These are phyloP conservation scores for Podarcis muralis DNA, from an alignment of 2,113 vertebrate genomes.

Conservation along the genomic window DNA sequence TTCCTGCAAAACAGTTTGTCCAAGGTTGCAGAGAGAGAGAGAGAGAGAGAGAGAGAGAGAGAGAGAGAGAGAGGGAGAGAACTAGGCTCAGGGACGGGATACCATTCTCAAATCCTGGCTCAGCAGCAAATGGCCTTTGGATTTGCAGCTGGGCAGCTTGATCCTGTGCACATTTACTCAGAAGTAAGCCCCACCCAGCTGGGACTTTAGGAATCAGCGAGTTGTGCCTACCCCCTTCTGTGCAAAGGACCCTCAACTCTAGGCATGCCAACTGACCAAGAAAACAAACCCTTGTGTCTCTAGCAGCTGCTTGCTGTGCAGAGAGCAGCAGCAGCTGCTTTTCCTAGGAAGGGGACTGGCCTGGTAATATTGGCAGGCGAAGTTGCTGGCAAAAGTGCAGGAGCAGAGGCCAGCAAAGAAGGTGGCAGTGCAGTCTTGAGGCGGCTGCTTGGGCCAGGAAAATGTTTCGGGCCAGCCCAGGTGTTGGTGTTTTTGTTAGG, in stretches of 20 bases:
- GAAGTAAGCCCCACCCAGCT: not conserved
- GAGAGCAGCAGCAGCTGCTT: not conserved
- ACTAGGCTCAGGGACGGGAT: too few species aligned
- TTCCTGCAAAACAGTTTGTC: constrained; percentile 20
- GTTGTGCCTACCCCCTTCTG: not conserved
- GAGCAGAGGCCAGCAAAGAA: not conserved
- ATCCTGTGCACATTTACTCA: not conserved
- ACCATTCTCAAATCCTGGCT: not conserved
- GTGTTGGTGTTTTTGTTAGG: not conserved
- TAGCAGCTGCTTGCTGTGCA: not conserved
- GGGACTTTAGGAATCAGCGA: not conserved
- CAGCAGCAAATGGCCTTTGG: too few species aligned
- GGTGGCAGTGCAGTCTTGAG: not conserved
- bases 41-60: not conserved
- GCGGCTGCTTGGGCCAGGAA: not conserved
- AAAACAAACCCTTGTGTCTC: not conserved
- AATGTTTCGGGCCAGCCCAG: not conserved
- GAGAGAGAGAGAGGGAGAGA: not conserved
- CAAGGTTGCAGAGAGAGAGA: not conserved
- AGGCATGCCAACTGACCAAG: too few species aligned
- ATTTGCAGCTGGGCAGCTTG: not conserved
- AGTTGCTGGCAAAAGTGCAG: not conserved
- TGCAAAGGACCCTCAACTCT: not conserved
- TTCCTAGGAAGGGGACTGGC: not conserved
- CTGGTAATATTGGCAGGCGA: not conserved